Evolutionary conservation across 2,888 invertebrate genomes (phyloP).

Genomic region (Linhomoeus sp.): DNA sequence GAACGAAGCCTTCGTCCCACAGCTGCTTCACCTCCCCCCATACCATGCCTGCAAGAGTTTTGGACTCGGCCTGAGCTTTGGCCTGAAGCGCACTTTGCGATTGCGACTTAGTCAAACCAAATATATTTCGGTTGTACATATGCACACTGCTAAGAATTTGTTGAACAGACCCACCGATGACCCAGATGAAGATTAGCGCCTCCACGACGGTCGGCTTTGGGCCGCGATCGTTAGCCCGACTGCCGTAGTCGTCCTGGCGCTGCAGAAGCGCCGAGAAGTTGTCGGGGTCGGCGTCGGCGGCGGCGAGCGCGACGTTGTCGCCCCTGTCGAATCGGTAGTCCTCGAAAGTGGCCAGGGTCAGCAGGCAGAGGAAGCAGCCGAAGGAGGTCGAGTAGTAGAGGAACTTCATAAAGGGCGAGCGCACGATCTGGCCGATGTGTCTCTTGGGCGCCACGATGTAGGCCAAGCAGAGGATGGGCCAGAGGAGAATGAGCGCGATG

Average conservation of each 20-base stretch:
- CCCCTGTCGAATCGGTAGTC: conserved; percentile 18
- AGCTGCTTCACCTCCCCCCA: conserved; percentile 40
- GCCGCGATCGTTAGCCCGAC: conserved; percentile 29
- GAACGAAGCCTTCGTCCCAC: conserved; percentile 39
- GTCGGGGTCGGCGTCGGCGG: not conserved
- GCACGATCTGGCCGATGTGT: conserved; percentile 27
- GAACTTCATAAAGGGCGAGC: conserved; percentile 40
- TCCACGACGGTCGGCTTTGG: conserved; percentile 36
- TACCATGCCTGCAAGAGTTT: conserved; percentile 31
- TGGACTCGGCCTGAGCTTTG: not conserved
- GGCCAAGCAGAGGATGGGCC: conserved; percentile 31
- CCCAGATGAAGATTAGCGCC: conserved; percentile 36
- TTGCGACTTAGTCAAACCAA: too few relatives aligned
- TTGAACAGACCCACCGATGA: conserved; percentile 30
- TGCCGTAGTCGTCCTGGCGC: conserved; percentile 1
- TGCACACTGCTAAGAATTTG: too few relatives aligned
- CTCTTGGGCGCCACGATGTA: conserved; percentile 25
- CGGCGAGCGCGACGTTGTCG: conserved; percentile 6
- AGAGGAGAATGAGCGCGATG: conserved; percentile 33
- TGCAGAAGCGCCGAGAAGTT: too few relatives aligned
- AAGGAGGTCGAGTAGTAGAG: conserved; percentile 39
- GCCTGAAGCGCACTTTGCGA: too few relatives aligned
- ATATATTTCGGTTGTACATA: too few relatives aligned
- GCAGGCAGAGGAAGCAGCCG: conserved; percentile 35
- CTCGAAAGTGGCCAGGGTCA: conserved; percentile 32